Conservation (phyloP, 2,113 vertebrate species). For the Heterotilapia buettikoferi region DNA sequence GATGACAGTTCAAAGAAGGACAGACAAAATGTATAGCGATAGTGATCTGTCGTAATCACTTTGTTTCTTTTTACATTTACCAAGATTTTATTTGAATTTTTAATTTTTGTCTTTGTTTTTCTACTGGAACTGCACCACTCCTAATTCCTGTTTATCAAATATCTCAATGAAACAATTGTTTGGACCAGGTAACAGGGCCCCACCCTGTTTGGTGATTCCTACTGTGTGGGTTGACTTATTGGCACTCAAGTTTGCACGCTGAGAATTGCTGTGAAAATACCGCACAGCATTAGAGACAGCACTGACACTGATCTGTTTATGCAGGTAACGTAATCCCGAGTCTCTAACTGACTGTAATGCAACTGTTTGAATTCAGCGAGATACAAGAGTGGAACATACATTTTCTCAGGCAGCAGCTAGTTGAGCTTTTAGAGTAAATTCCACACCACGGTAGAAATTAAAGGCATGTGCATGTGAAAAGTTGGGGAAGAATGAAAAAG, state of each 20-base stretch:
- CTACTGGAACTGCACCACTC: not conserved
- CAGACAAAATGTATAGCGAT: not conserved
- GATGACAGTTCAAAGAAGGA: not conserved
- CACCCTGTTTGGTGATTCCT: not conserved
- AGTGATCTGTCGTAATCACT: not conserved
- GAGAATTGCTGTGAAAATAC: not conserved
- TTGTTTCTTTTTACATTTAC: not conserved
- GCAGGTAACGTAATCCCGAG: not conserved
- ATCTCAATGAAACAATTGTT: not conserved
- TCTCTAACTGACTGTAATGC: not conserved
- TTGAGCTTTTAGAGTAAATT: slow-evolving; percentile 49
- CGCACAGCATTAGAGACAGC: not conserved
- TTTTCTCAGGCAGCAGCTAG: slow-evolving; percentile 21
- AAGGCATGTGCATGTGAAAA: slow-evolving; percentile 61
- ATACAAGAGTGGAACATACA: not conserved
- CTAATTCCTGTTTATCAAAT: not conserved
- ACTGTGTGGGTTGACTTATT: slow-evolving; percentile 13
- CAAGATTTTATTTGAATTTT: not conserved
- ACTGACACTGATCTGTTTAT: not conserved
- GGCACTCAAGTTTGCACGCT: not conserved
- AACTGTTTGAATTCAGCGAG: not conserved
- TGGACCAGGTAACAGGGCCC: not conserved
- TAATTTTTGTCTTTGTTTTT: not conserved
- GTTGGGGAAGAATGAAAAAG: slow-evolving; percentile 43
- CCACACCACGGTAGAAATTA: slow-evolving; percentile 58